Evolutionary conservation across 2,888 invertebrate genomes (phyloP).

Genomic region (Diarsia rubi): DNA sequence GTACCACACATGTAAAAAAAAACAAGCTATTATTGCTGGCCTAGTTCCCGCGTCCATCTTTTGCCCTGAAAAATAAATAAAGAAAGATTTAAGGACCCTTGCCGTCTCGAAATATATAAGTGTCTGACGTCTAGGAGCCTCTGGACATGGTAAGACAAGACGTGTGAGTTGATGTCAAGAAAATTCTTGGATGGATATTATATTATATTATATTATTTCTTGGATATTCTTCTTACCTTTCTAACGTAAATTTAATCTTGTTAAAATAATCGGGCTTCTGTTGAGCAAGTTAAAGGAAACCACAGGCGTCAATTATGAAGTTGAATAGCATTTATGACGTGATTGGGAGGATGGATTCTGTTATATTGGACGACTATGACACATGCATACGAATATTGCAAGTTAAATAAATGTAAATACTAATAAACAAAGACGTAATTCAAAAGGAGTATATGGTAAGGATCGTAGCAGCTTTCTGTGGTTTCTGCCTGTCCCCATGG

Average conservation of each 20-base stretch:
- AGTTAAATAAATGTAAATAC: too few species aligned
- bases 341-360: too few species aligned
- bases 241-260: not conserved
- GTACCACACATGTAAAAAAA: slow-evolving; percentile 22
- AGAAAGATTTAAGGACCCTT: not conserved
- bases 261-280: not conserved
- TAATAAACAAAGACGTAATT: too few species aligned
- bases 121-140: not conserved
- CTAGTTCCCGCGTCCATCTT: slow-evolving; percentile 67
- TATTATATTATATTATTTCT: too few species aligned
- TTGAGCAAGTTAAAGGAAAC: too few species aligned
- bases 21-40: slow-evolving; percentile 37
- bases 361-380: too few species aligned
- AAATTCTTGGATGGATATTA: not conserved
- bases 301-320: too few species aligned
- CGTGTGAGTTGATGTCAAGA: not conserved
- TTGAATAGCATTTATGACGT: too few species aligned
- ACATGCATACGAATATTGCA: too few species aligned
- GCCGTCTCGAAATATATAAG: not conserved
- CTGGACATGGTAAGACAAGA: not conserved
- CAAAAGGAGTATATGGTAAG: too few species aligned
- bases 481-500: too few species aligned
- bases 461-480: too few species aligned
- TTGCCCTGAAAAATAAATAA: slow-evolving; percentile 75
- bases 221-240: not conserved